Percentiles rank a stretch among this genome's conserved stretches.
Conservation (phyloP, 2,797 vertebrate species). For the Bradypus variegatus region DNA sequence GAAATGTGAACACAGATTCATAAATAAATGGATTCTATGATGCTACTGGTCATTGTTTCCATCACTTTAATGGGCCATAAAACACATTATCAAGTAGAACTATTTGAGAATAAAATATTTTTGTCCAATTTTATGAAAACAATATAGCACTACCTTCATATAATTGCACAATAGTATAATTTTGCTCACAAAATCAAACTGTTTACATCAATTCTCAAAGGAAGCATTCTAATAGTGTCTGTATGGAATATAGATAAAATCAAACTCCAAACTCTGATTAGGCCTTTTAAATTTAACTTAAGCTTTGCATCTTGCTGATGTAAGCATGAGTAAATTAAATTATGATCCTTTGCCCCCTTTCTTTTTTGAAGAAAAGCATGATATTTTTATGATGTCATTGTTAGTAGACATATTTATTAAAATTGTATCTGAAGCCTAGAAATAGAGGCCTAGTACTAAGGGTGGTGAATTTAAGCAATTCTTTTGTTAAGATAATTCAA, state of each 20-base stretch:
- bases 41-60: slow-evolving; percentile 55
- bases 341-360: background rate
- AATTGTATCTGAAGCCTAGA: background rate
- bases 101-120: slow-evolving; percentile 45
- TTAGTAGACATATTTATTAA: background rate
- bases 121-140: slow-evolving; percentile 49
- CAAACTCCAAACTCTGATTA: background rate
- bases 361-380: background rate
- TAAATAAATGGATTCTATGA: slow-evolving; percentile 39
- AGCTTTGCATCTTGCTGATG: background rate
- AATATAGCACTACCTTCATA: background rate
- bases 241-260: background rate
- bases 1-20: slow-evolving; percentile 36
- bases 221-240: background rate
- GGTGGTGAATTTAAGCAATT: background rate
- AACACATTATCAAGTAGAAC: slow-evolving; percentile 36
- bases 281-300: background rate
- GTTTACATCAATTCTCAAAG: background rate
- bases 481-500: background rate
- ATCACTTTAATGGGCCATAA: slow-evolving; percentile 68
- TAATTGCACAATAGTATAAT: background rate
- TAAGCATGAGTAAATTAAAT: background rate
- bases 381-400: background rate
- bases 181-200: background rate
- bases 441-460: background rate